A percentile compares a stretch with the other conserved stretches of the same genome.
These are phyloP conservation scores for Onthophagus sagittarius DNA, from an alignment of 2,888 invertebrate species.

Conservation along the genomic window DNA sequence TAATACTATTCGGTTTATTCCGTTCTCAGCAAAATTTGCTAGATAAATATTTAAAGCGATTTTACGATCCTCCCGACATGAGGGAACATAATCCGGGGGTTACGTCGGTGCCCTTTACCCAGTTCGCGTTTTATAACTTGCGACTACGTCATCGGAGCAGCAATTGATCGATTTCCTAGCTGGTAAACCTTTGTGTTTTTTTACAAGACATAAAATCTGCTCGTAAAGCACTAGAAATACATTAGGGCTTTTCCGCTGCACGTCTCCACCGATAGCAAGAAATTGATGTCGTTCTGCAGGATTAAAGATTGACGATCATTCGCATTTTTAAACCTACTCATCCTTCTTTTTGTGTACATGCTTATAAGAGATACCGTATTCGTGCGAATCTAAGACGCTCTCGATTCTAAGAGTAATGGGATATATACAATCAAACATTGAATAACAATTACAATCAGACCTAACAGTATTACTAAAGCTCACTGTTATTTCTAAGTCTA, in stretches of 20 bases:
- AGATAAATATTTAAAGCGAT: background rate
- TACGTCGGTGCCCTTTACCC: background rate
- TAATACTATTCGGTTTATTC: background rate
- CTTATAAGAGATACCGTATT: too few relatives aligned
- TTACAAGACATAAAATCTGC: background rate
- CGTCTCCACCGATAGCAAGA: background rate
- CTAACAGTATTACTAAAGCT: too few relatives aligned
- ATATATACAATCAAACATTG: too few relatives aligned
- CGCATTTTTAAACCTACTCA: background rate
- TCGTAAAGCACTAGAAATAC: background rate
- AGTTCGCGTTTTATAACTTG: background rate
- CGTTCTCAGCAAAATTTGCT: background rate
- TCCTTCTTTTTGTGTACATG: background rate
- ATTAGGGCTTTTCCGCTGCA: background rate
- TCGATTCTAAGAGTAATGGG: too few relatives aligned
- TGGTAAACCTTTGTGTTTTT: background rate
- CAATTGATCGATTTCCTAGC: background rate
- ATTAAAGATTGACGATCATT: background rate
- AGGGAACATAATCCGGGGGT: background rate
- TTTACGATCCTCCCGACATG: background rate
- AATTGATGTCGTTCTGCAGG: background rate
- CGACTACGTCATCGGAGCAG: background rate
- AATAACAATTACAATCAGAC: too few relatives aligned
- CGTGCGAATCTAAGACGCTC: too few relatives aligned
- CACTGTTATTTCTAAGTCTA: too few relatives aligned